Evolutionary conservation across 2,797 vertebrate species (phyloP).

Genomic region (Sebastes ruberrimus): DNA sequence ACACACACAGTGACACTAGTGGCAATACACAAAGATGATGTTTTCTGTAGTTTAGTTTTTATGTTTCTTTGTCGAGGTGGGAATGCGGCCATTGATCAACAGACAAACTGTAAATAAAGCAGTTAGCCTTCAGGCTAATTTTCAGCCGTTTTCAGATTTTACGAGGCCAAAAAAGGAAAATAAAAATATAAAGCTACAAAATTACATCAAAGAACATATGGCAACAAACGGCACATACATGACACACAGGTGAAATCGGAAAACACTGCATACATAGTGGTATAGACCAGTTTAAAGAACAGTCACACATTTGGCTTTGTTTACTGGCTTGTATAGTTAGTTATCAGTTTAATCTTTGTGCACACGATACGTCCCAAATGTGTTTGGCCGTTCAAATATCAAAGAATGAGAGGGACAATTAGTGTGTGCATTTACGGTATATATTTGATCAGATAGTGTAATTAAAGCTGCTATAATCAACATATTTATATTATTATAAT

Average conservation of each 20-base stretch:
- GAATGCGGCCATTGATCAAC: background rate
- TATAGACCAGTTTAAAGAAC: too few relatives aligned
- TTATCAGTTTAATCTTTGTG: fast-evolving
- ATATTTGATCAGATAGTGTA: too few relatives aligned
- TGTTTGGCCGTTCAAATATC: background rate
- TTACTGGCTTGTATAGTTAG: too few relatives aligned
- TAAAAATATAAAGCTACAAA: background rate
- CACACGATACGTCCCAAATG: background rate
- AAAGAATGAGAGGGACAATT: background rate
- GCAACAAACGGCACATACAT: background rate
- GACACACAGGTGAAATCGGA: background rate
- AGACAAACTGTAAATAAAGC: background rate
- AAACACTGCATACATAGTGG: background rate
- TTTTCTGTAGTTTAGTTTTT: background rate
- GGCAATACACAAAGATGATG: background rate
- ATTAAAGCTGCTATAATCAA: background rate
- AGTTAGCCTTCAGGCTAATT: background rate
- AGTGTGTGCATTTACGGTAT: background rate
- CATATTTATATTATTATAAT: background rate
- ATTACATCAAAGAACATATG: background rate
- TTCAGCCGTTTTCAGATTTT: background rate
- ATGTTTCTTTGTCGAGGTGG: background rate
- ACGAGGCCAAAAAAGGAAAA: background rate
- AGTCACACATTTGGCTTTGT: too few relatives aligned
- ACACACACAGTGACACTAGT: constrained; percentile 15